Conservation (phyloP, 2,888 invertebrate genomes). For the Patella caerulea region DNA sequence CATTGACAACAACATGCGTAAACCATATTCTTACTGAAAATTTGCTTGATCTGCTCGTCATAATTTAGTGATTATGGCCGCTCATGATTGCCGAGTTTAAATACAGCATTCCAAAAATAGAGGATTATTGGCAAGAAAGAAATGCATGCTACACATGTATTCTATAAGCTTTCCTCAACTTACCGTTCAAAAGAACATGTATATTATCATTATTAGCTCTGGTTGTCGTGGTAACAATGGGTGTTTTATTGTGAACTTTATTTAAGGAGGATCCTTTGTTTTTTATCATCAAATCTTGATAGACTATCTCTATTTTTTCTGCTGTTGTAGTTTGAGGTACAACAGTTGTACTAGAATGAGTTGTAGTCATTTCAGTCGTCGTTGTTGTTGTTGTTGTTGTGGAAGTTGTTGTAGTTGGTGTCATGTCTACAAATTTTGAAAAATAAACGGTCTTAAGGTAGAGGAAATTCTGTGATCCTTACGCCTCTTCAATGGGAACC, state of each 20-base stretch:
- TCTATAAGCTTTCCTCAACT: too few relatives aligned
- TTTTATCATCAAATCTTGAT: background rate
- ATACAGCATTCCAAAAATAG: too few relatives aligned
- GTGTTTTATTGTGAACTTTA: background rate
- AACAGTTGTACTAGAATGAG: conserved; percentile 16
- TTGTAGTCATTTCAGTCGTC: conserved; percentile 25
- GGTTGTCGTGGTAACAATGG: conserved; percentile 12
- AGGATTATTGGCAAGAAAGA: too few relatives aligned
- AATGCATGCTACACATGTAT: too few relatives aligned
- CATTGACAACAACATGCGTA: too few relatives aligned
- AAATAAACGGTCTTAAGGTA: background rate
- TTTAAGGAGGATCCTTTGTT: background rate
- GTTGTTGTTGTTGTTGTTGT: conserved; percentile 28
- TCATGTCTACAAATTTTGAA: conserved; percentile 4
- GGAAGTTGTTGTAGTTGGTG: conserved; percentile 20
- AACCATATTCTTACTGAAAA: too few relatives aligned
- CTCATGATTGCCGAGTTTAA: too few relatives aligned
- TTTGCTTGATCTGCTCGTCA: too few relatives aligned
- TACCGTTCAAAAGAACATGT: too few relatives aligned
- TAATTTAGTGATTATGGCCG: too few relatives aligned
- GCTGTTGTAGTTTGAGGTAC: background rate
- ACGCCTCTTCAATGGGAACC: too few relatives aligned
- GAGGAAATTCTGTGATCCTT: too few relatives aligned
- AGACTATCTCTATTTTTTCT: background rate
- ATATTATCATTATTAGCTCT: conserved; percentile 1